Conservation (phyloP, 1,140 invertebrate genomes). For the Chironomus tepperi region DNA sequence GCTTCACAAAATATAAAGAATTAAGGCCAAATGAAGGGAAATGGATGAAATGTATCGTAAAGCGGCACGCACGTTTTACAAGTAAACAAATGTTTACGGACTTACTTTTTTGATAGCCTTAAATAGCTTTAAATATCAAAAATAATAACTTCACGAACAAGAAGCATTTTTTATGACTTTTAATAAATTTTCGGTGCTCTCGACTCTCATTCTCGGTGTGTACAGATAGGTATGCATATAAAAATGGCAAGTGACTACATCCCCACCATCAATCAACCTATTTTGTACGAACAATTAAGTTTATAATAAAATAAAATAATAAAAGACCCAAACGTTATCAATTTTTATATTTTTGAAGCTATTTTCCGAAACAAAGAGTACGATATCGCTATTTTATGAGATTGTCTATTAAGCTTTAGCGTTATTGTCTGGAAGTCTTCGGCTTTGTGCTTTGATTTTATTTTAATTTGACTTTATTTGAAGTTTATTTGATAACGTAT, state of each 20-base stretch:
- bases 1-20: neutral
- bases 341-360: neutral
- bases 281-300: conserved; percentile 3
- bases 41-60: conserved; percentile 7
- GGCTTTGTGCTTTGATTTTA: no score
- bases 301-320: neutral
- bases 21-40: conserved; percentile 12
- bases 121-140: neutral
- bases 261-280: conserved; percentile 1
- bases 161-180: neutral
- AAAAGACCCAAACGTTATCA: neutral
- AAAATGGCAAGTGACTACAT: neutral
- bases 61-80: conserved; percentile 4
- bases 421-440: no score
- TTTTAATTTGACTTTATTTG: no score
- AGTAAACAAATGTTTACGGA: neutral
- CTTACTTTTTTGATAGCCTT: conserved; percentile 1
- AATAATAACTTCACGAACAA: neutral
- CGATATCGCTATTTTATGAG: no score
- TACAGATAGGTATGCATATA: neutral
- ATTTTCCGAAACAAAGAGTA: neutral
- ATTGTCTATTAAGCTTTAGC: no score
- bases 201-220: neutral
- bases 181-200: neutral
- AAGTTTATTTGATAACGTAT: no score